Percentiles rank a stretch among this genome's conserved stretches.
These are phyloP conservation scores for Lipophrys pholis DNA, from an alignment of 2,113 vertebrate species.

Conservation along the genomic window DNA sequence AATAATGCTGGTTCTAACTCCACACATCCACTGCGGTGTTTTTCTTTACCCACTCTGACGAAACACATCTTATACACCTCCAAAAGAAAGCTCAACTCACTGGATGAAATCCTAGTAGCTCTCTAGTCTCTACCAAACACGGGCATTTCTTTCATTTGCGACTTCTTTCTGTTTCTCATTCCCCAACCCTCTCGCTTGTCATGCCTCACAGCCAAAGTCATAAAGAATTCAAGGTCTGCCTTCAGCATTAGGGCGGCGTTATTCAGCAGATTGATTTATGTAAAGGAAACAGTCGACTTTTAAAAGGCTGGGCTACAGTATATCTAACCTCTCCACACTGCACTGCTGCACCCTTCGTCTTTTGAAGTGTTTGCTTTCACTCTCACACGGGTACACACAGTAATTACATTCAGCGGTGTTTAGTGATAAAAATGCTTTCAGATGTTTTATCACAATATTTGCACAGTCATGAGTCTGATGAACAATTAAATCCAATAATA, in stretches of 20 bases:
- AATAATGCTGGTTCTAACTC: no score
- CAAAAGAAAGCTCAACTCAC: no score
- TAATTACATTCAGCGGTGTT: slow-evolving; percentile 56
- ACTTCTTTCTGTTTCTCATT: slow-evolving; percentile 38
- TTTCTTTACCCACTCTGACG: no score
- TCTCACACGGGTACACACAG: slow-evolving; percentile 14
- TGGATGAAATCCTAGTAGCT: no score
- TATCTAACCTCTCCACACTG: slow-evolving; percentile 39
- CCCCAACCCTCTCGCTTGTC: slow-evolving; percentile 21
- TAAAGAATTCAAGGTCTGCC: slow-evolving; percentile 55
- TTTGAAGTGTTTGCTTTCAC: slow-evolving; percentile 46
- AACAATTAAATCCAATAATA: slow-evolving; percentile 69
- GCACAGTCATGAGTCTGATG: slow-evolving; percentile 50
- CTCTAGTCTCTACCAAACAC: not conserved
- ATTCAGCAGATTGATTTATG: slow-evolving; percentile 68
- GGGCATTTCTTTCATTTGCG: not conserved
- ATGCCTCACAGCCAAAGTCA: slow-evolving; percentile 47
- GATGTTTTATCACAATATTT: slow-evolving; percentile 72
- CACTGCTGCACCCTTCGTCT: slow-evolving; percentile 12
- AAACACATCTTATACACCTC: no score
- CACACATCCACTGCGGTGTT: no score
- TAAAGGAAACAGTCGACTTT: slow-evolving; percentile 49
- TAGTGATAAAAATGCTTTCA: slow-evolving; percentile 72
- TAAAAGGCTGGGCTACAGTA: slow-evolving; percentile 33
- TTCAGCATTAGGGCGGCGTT: slow-evolving; percentile 37